Base-by-base conservation (phyloP, 2,797 vertebrate genomes). In the Taenioides sp. region DNA sequence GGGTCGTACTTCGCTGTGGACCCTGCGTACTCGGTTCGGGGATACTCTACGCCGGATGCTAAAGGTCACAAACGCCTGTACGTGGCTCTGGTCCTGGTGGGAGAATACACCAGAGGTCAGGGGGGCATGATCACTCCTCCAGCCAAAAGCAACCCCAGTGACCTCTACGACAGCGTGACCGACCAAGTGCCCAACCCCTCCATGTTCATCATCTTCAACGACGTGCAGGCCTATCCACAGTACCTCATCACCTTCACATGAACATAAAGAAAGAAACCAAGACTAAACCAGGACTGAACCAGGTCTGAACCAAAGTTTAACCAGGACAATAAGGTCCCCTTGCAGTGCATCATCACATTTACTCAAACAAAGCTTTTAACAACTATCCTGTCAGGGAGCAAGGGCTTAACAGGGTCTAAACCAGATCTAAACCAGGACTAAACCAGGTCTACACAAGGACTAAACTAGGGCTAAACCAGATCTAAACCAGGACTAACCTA, bases 151-250 rank as follows among this genome's bases (percentile, higher is more conserved):
- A 23, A 73, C 1, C 34, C 55, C 2, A 77, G 40, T 0, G 87
- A 93, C 52, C 84, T 89, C 0, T 94, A 87, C 1, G 90, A 94
- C 88, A 94, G 91, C 0, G 90, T 94, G 4, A 72, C 72, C 0
- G 85, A 94, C 57, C 28, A 22, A 0, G 0, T 0, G 0, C 0
- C 0, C 0, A 66, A 10, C 0, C 91, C 92, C 1, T 17, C 17
- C 31, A 88, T 94, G 77, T 94, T 92, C 67, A 75, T 94, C 14
- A 70, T 91, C 61, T 94, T 94, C 69, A 73, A 68, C 3, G 91
- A 94, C 68, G 70, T 85, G 6, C 90, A 92, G 68, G 93, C 92
- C 0, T 94, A 94, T 63, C 93, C 92, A 59, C 91, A 94, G 68
- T 91, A 93, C 76, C 71, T 94, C 0, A 89, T 94, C 70, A 93